A percentile compares a stretch with the other conserved stretches of the same genome.
Conservation (phyloP, 2,113 vertebrate species). For the Perognathus longimembris region DNA sequence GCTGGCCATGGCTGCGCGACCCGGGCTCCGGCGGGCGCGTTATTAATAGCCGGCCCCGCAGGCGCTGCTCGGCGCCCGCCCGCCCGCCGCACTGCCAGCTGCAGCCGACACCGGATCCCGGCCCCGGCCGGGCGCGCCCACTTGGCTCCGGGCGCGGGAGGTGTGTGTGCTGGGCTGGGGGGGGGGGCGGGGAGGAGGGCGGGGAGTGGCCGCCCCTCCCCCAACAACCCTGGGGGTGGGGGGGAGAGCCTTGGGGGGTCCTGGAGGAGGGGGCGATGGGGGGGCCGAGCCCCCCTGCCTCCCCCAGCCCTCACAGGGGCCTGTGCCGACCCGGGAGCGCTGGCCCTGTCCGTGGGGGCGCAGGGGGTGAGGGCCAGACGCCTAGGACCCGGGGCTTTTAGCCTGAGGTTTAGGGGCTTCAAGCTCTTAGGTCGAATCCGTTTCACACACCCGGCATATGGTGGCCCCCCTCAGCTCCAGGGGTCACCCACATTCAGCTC, state of each 20-base stretch:
- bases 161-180: too few relatives aligned
- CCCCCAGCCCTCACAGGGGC: too few relatives aligned
- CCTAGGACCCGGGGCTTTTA: too few relatives aligned
- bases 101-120: conserved; percentile 82
- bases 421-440: not conserved
- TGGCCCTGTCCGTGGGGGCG: not conserved
- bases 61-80: conserved; percentile 59
- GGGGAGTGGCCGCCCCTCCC: conserved; percentile 70
- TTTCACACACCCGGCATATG: too few relatives aligned
- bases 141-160: conserved; percentile 69
- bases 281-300: not conserved
- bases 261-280: not conserved
- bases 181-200: too few relatives aligned
- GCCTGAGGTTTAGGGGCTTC: not conserved
- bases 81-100: conserved; percentile 82
- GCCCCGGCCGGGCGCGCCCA: conserved; percentile 72
- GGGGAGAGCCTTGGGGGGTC: not conserved
- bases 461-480: not conserved
- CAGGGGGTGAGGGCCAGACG: not conserved
- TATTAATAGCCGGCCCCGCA: conserved; percentile 85
- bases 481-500: not conserved
- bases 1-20: conserved; percentile 83
- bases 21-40: conserved; percentile 66
- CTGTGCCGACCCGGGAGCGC: not conserved
- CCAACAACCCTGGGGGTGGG: not conserved